These are phyloP conservation scores for Lithophane socia DNA, from an alignment of 2,888 invertebrate species.

Conservation along the genomic window DNA sequence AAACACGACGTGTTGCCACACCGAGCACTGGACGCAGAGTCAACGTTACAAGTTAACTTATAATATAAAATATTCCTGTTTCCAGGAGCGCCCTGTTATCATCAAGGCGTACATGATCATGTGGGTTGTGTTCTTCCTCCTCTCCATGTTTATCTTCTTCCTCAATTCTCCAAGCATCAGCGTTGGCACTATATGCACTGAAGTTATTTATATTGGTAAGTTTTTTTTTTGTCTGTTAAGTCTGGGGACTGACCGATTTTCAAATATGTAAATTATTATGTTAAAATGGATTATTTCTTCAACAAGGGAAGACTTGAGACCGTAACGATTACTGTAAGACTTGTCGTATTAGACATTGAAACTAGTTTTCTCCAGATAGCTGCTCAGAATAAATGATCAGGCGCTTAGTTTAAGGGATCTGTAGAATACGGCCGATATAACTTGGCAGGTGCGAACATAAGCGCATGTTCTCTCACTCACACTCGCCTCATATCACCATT, in stretches of 20 bases:
- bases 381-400: not conserved
- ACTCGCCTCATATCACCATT: too few species aligned
- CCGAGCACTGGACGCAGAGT: too few species aligned
- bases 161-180: slow-evolving; percentile 75
- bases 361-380: not conserved
- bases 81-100: slow-evolving; percentile 80
- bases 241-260: not conserved
- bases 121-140: slow-evolving; percentile 84
- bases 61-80: not conserved
- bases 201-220: slow-evolving; percentile 82
- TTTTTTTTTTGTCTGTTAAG: slow-evolving; percentile 11
- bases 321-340: not conserved
- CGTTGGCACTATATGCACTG: slow-evolving; percentile 73
- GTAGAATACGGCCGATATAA: too few species aligned
- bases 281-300: not conserved
- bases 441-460: too few species aligned
- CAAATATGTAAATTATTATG: not conserved
- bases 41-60: not conserved
- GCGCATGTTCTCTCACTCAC: too few species aligned
- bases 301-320: not conserved
- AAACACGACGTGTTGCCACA: too few species aligned
- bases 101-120: slow-evolving; percentile 84
- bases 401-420: not conserved
- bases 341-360: not conserved
- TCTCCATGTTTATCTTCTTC: slow-evolving; percentile 84